Evolutionary conservation across 2,113 vertebrate genomes (phyloP).

Genomic region (Lasiurus borealis): DNA sequence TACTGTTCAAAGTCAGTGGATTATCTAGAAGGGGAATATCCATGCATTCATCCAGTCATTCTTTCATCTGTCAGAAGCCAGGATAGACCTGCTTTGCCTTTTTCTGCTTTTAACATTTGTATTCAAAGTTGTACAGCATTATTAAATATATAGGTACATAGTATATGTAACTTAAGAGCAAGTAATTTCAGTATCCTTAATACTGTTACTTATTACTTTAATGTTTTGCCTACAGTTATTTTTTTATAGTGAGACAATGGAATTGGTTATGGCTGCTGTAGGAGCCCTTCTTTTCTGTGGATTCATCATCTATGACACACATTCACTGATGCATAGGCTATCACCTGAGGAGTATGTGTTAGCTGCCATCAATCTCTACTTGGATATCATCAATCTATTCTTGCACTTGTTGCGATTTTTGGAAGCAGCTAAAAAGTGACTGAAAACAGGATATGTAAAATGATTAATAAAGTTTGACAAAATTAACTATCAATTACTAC

Average conservation of each 20-base stretch:
- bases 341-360: conserved; percentile 97
- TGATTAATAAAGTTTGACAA: conserved; percentile 3
- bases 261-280: conserved; percentile 89
- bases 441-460: not conserved
- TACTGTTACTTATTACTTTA: conserved; percentile 20
- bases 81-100: not conserved
- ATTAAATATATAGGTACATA: not conserved
- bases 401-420: conserved; percentile 93
- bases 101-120: conserved; percentile 34
- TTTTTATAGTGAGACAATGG: conserved; percentile 91
- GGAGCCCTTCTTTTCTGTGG: conserved; percentile 97
- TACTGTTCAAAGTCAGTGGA: not conserved
- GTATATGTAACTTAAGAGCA: not conserved
- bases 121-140: conserved; percentile 23
- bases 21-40: not conserved
- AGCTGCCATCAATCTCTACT: conserved; percentile 96
- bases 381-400: conserved; percentile 98
- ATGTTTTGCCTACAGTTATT: conserved; percentile 89
- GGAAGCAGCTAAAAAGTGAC: conserved; percentile 94
- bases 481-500: conserved; percentile 64
- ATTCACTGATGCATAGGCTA: conserved; percentile 95
- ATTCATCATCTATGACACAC: conserved; percentile 97
- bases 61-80: not conserved
- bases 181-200: conserved; percentile 37
- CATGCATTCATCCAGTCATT: not conserved